Evolutionary conservation across 2,888 invertebrate genomes (phyloP).

Genomic region (Parnassius apollo): DNA sequence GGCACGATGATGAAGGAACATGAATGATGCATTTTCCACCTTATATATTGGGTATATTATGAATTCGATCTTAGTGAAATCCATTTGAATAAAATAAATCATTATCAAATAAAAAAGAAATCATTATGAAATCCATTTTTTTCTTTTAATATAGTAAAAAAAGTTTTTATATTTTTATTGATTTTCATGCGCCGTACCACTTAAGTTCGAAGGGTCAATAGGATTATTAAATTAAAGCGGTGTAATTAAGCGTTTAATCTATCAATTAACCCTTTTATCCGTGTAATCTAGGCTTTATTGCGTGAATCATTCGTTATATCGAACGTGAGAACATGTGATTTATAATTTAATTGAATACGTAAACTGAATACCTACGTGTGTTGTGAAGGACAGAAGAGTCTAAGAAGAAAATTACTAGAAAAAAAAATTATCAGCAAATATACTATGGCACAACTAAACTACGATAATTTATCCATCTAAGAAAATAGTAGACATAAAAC

Average conservation of each 20-base stretch:
- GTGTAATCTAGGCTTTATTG: background rate
- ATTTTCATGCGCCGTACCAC: background rate
- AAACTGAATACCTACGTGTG: background rate
- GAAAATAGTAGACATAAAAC: no score
- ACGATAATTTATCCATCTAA: no score
- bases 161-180: background rate
- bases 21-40: background rate
- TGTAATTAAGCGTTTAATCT: constrained; percentile 20
- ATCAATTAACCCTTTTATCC: constrained; percentile 23
- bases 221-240: constrained; percentile 14
- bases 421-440: no score
- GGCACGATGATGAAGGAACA: background rate
- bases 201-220: constrained; percentile 9
- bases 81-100: no score
- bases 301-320: constrained; percentile 15
- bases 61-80: background rate
- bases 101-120: no score
- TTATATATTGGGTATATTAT: background rate
- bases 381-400: no score
- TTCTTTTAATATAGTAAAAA: background rate
- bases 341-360: no score
- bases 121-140: background rate
- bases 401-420: no score
- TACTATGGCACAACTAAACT: no score
- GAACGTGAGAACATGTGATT: constrained; percentile 8